These are phyloP conservation scores for Candoia aspera DNA, from an alignment of 2,113 vertebrate genomes.

Conservation along the genomic window DNA sequence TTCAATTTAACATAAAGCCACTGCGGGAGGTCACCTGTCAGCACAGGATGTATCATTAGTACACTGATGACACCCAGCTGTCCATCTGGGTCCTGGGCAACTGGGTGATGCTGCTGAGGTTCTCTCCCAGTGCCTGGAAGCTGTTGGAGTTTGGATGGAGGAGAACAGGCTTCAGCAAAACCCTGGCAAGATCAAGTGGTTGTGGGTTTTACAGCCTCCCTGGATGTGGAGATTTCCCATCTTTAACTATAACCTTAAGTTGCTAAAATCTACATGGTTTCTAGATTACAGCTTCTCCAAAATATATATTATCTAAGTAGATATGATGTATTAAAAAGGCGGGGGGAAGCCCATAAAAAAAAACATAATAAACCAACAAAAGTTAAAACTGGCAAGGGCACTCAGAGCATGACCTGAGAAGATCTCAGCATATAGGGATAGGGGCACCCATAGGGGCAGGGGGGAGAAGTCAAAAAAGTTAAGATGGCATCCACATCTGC, in stretches of 20 bases:
- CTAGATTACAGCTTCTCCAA: neutral
- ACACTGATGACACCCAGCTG: neutral
- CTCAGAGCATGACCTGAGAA: neutral
- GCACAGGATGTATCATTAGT: neutral
- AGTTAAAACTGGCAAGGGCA: neutral
- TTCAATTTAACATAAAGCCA: neutral
- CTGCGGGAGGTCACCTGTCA: neutral
- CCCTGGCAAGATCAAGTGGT: neutral
- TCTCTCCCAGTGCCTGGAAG: neutral
- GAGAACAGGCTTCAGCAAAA: neutral
- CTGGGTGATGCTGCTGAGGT: neutral
- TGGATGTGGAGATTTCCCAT: neutral
- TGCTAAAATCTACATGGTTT: neutral
- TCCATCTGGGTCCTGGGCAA: neutral
- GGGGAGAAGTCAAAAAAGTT: neutral
- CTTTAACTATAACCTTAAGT: neutral
- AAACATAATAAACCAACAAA: neutral
- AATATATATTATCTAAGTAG: neutral
- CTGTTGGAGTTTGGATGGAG: neutral
- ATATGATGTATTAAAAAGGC: neutral
- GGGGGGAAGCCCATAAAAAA: neutral
- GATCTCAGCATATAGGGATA: neutral
- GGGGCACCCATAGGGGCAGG: neutral
- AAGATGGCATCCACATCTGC: neutral
- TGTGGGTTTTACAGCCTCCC: neutral